Evolutionary conservation across 2,888 invertebrate genomes (phyloP), one percentile per base, ranked within the genome.

Genomic region (Oxycera nigricornis): DNA sequence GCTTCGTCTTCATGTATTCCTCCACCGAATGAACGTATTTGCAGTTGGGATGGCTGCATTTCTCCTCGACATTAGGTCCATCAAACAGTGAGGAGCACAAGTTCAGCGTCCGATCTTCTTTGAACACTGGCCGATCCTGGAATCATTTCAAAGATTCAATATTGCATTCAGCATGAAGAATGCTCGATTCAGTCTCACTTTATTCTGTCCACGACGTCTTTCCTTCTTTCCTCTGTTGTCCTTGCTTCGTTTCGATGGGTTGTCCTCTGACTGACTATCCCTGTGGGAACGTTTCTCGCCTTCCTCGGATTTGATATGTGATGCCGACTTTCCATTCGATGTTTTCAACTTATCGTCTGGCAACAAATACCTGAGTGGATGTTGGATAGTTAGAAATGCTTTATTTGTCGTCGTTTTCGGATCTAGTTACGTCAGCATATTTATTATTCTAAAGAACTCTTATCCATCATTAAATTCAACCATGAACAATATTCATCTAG

Each of bases 21-120:
- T 88, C 81, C 24, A 94, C 86, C 82, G 95, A 90, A 80, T 96
- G 96, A 73, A 93, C 88, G 82, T 90, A 95, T 73, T 88, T 88
- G 81, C 96, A 97, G 68, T 90, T 90, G 41, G 87, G 86, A 79
- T 89, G 88, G n/a, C 84, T 82, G 79, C 89, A 90, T 50, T 80
- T 79, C n/a, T 75, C 73, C 0, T 70, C 77, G 3, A 74, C 79
- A 0, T 79, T 80, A 0, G 81, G 80, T 0, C 85, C 85, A 75
- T 85, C 80, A 4, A 84, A 80, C 39, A 83, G 68, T 0, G 83
- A 81, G 62, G 82, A 80, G 62, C 85, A 85, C 0, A 85, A 79
- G 77, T 84, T 82, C 1, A 80, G 77, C 1, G 80, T 80, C 14
- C 83, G 81, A 50, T 81, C 82, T n/a, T 84, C 84, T 70, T 81